A percentile compares a stretch with the other conserved stretches of the same genome.
Evolutionary conservation across 2,113 vertebrate species (phyloP).

Genomic region (Chaenocephalus aceratus): DNA sequence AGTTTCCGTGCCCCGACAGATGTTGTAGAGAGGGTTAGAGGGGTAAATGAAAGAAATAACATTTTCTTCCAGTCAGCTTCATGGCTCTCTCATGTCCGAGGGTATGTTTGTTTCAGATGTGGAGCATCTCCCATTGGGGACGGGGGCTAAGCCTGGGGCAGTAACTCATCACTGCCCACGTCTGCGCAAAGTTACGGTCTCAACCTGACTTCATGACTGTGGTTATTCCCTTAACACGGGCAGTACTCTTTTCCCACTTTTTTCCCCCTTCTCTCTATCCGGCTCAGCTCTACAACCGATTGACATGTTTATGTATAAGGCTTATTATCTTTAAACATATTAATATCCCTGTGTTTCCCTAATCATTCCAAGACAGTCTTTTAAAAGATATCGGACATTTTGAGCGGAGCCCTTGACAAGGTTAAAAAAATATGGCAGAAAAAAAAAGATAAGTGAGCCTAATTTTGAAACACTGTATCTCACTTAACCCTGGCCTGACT

Average conservation of each 20-base stretch:
- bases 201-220: slow-evolving; percentile 43
- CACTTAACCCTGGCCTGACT: slow-evolving; percentile 46
- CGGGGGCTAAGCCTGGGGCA: slow-evolving; percentile 17
- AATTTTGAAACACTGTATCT: slow-evolving; percentile 67
- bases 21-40: slow-evolving; percentile 4
- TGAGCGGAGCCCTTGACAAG: slow-evolving; percentile 5
- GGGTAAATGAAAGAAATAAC: slow-evolving; percentile 34
- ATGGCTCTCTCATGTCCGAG: slow-evolving; percentile 51
- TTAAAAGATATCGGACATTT: slow-evolving; percentile 14
- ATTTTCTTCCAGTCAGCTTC: slow-evolving; percentile 49
- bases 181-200: slow-evolving; percentile 38
- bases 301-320: slow-evolving; percentile 27
- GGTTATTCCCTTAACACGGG: slow-evolving; percentile 23
- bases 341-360: background rate
- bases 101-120: slow-evolving; percentile 67
- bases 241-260: background rate
- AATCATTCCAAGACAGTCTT: slow-evolving; percentile 8
- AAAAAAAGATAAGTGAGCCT: slow-evolving; percentile 32
- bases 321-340: background rate
- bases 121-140: slow-evolving; percentile 49
- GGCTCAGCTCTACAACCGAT: background rate
- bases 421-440: background rate
- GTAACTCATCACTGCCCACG: slow-evolving; percentile 48
- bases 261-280: background rate
- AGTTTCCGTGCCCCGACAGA: background rate